phyloP scores from a whole-genome alignment of 2,888 invertebrate genomes.

The Drosophila nr. perissopoda region DNA sequence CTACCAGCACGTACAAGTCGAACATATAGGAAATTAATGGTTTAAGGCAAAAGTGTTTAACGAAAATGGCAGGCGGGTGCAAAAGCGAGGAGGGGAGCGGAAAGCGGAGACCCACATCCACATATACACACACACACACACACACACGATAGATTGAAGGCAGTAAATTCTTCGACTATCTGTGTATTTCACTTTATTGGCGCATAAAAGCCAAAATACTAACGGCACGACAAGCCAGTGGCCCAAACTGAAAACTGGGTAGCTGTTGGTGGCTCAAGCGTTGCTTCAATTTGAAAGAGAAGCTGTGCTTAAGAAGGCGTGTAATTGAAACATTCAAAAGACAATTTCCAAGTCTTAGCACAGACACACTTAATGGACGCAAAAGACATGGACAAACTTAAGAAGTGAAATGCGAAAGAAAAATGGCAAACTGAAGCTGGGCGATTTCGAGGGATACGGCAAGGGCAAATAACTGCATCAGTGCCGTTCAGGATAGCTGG shows the following conservation, averaged over 20 bases:
- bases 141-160: slow-evolving; percentile 57
- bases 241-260: slow-evolving; percentile 42
- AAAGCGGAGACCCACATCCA: slow-evolving; percentile 28
- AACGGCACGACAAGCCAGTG: slow-evolving; percentile 37
- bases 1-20: slow-evolving; percentile 64
- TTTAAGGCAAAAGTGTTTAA: slow-evolving; percentile 83
- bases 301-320: slow-evolving; percentile 86
- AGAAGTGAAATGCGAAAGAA: slow-evolving; percentile 77
- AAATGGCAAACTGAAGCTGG: slow-evolving; percentile 58
- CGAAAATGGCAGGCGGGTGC: slow-evolving; percentile 61
- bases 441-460: slow-evolving; percentile 3
- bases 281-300: slow-evolving; percentile 78
- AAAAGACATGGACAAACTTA: slow-evolving; percentile 76
- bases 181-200: slow-evolving; percentile 77
- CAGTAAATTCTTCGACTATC: slow-evolving; percentile 75
- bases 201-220: slow-evolving; percentile 70
- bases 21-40: slow-evolving; percentile 82
- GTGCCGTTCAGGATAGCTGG: slow-evolving; percentile 32
- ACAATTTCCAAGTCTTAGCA: slow-evolving; percentile 85
- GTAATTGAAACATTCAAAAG: slow-evolving; percentile 86
- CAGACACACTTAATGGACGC: slow-evolving; percentile 83
- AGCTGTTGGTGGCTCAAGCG: slow-evolving; percentile 40
- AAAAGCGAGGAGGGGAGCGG: slow-evolving; percentile 18
- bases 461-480: slow-evolving; percentile 51
- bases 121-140: slow-evolving; percentile 10